A percentile compares a stretch with the other conserved stretches of the same genome.
Conservation (phyloP, 2,888 invertebrate species). For the Parascotia fuliginaria region DNA sequence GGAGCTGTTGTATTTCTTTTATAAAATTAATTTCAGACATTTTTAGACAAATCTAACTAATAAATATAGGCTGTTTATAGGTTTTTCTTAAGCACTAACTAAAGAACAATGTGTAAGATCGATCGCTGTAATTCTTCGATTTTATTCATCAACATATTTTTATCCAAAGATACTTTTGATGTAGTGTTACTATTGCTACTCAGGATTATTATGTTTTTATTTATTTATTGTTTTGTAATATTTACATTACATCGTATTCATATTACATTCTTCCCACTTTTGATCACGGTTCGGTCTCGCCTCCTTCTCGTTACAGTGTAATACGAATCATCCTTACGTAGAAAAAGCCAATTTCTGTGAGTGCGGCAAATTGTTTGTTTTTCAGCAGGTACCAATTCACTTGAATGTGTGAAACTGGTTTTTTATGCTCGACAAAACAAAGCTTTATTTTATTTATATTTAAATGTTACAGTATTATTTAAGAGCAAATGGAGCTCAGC, state of each 20-base stretch:
- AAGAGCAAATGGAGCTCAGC: not conserved
- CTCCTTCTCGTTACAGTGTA: not conserved
- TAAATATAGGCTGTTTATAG: too few relatives aligned
- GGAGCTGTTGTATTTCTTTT: too few relatives aligned
- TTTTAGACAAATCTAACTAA: too few relatives aligned
- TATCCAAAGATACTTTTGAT: too few relatives aligned
- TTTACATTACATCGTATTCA: not conserved
- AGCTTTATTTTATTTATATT: conserved; percentile 30
- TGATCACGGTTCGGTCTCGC: not conserved
- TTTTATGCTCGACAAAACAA: conserved; percentile 18
- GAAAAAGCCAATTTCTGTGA: conserved; percentile 31
- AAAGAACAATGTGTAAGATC: too few relatives aligned
- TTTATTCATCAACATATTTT: too few relatives aligned
- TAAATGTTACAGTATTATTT: conserved; percentile 18
- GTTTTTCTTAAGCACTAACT: too few relatives aligned
- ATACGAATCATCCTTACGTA: not conserved
- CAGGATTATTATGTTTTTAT: too few relatives aligned
- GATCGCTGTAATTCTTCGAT: too few relatives aligned
- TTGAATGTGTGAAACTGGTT: conserved; percentile 19
- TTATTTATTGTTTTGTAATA: not conserved
- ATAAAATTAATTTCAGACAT: too few relatives aligned
- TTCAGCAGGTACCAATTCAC: conserved; percentile 14
- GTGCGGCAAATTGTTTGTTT: conserved; percentile 34
- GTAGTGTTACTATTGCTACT: too few relatives aligned
- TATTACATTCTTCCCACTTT: not conserved